Base-by-base conservation (phyloP, 1,140 invertebrate species). In the Chionoecetes opilio region DNA sequence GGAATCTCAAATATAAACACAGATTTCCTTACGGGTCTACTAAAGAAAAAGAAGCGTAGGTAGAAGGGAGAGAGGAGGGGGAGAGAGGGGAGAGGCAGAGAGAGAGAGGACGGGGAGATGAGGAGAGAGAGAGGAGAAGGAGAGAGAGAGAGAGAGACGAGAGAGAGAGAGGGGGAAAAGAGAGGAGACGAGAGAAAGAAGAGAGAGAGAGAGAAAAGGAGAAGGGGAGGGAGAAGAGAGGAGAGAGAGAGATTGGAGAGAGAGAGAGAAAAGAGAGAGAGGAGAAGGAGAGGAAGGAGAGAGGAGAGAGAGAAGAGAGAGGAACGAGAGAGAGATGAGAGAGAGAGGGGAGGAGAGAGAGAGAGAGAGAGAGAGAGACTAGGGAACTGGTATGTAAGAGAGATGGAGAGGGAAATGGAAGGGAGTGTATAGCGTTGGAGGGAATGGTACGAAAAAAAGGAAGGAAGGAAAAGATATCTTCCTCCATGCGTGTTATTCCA, bases 401-500 rank as follows among this genome's bases (percentile, higher is more conserved):
- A 46, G 41, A 46, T 46, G 21, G 63, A 75, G n/a, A 75, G 63
- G n/a, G 63, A 11, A 75, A 21, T 21, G n/a, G 63, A 75, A 75
- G 63, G n/a, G 63, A 14, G 5, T 46, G 14, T 46, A 14, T 21
- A 75, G n/a, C 63, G n/a, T 5, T 21, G n/a, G n/a, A 75, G 63
- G 21, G 63, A 75, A 75, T 26, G n/a, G n/a, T 75, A 26, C 26
- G n/a, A n/a, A 26, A 75, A 75, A 75, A n/a, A 75, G n/a, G n/a
- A 75, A 26, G 17, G 2, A 63, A 63, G 21, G 21, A 26, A n/a
- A 21, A 75, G 63, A n/a, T 75, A n/a, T 75, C n/a, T 75, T 75
- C n/a, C 63, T 75, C 63, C 63, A 26, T 75, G 21, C n/a, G n/a
- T n/a, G 63, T 75, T 75, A 75, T 75, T 75, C n/a, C 63, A 75